phyloP scores from a whole-genome alignment of 2,113 vertebrate species.

The Narcine bancroftii region DNA sequence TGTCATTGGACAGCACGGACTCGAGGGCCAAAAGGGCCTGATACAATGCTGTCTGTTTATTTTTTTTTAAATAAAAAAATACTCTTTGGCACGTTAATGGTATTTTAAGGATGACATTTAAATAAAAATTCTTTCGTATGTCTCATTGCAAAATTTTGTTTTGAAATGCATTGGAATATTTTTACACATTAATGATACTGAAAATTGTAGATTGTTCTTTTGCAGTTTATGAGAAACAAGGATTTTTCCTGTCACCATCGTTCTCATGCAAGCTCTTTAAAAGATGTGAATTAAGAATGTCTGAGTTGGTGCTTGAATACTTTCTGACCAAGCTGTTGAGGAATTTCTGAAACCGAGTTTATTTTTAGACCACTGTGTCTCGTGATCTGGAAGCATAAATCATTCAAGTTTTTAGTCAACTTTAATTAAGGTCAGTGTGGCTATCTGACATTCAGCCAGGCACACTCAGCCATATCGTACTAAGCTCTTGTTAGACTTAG shows the following conservation, averaged over 20 bases:
- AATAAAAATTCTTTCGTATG: no score
- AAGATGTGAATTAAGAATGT: background rate
- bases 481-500: background rate
- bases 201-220: background rate
- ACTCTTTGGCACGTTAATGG: no score
- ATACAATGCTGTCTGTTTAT: no score
- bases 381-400: background rate
- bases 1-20: no score
- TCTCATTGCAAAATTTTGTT: no score
- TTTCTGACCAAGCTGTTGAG: background rate
- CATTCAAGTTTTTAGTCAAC: background rate
- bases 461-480: no score
- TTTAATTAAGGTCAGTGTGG: background rate
- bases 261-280: background rate
- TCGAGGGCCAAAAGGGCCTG: no score
- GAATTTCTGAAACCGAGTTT: background rate
- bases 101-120: no score
- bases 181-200: no score
- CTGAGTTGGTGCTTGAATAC: background rate
- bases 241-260: no score
- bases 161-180: no score
- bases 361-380: background rate
- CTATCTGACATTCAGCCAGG: background rate
- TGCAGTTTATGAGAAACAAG: background rate
- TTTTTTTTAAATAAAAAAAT: no score